phyloP scores from a whole-genome alignment of 2,797 vertebrate species.

The Knipowitschia caucasica region DNA sequence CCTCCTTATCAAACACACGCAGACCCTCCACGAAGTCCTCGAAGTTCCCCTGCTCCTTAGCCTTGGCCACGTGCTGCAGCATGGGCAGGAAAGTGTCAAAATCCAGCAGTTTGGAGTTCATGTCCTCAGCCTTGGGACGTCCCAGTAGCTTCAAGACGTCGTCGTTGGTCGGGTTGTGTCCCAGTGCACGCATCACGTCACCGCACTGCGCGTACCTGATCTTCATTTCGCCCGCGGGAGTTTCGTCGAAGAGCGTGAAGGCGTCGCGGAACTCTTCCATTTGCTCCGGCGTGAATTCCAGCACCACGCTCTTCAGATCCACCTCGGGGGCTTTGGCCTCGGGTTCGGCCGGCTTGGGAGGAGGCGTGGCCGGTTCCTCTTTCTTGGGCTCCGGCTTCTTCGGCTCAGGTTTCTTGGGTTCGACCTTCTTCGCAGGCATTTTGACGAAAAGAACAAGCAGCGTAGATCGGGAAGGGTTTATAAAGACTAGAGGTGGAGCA shows the following conservation, averaged over 20 bases:
- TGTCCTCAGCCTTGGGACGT: conserved; percentile 87
- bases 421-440: conserved; percentile 80
- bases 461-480: conserved; percentile 11
- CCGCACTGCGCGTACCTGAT: conserved; percentile 88
- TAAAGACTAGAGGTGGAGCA: neutral
- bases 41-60: conserved; percentile 89
- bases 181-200: conserved; percentile 88
- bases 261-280: conserved; percentile 89
- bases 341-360: conserved; percentile 63
- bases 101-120: conserved; percentile 86
- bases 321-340: conserved; percentile 73
- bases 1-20: conserved; percentile 94
- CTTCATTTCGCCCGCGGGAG: conserved; percentile 86
- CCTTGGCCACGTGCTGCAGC: conserved; percentile 90
- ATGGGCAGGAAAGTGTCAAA: conserved; percentile 94
- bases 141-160: conserved; percentile 91
- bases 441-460: neutral
- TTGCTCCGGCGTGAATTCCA: conserved; percentile 76
- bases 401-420: conserved; percentile 72
- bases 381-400: conserved; percentile 70
- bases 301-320: conserved; percentile 83
- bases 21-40: conserved; percentile 97
- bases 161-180: conserved; percentile 93
- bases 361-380: conserved; percentile 51
- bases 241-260: conserved; percentile 90